Conservation (phyloP, 2,113 vertebrate genomes). For the Alouatta palliata region DNA sequence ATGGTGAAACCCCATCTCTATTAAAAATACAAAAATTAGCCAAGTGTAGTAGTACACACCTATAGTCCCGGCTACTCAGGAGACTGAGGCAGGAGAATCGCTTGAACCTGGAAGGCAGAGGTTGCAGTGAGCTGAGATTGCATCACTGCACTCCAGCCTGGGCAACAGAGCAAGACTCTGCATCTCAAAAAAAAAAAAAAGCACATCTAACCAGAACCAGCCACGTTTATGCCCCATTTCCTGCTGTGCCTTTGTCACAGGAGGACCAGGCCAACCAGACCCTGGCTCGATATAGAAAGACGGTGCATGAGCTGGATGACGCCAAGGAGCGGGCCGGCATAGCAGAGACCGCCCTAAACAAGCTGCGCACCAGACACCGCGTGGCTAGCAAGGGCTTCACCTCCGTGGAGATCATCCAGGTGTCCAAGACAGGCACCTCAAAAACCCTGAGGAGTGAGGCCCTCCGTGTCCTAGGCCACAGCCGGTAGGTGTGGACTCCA, state of each 20-base stretch:
- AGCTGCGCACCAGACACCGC: constrained; percentile 78
- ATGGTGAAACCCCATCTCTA: too few relatives aligned
- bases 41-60: too few relatives aligned
- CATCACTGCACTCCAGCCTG: too few relatives aligned
- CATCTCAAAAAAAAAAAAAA: not conserved
- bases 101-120: too few relatives aligned
- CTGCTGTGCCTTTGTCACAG: not conserved
- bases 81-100: too few relatives aligned
- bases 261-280: constrained; percentile 85
- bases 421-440: constrained; percentile 73
- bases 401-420: constrained; percentile 83
- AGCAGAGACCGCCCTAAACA: constrained; percentile 82
- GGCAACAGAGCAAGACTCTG: too few relatives aligned
- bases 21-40: too few relatives aligned
- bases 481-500: not conserved
- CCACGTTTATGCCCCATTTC: not conserved
- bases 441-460: constrained; percentile 73
- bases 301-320: constrained; percentile 71
- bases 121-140: too few relatives aligned
- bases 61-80: too few relatives aligned
- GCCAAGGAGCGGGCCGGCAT: constrained; percentile 79
- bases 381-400: constrained; percentile 79
- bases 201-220: not conserved
- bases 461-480: not conserved
- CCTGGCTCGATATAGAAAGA: constrained; percentile 83